Evolutionary conservation across 2,888 invertebrate genomes (phyloP).

Genomic region (Odontomyia ornata): DNA sequence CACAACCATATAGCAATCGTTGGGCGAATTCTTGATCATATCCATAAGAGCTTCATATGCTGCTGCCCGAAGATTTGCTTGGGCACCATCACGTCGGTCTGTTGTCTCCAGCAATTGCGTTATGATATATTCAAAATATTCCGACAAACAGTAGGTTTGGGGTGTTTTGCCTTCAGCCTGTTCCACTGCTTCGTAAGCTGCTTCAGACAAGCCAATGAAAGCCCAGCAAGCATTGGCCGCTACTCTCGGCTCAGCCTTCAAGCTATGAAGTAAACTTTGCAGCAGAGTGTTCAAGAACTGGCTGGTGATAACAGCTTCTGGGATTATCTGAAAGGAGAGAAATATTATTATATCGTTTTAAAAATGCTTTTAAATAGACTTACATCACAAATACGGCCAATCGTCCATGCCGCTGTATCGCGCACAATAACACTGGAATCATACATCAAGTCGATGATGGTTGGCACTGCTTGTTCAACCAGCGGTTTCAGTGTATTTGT

Average conservation of each 20-base stretch:
- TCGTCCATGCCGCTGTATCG: slow-evolving; percentile 98
- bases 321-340: slow-evolving; percentile 76
- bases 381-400: slow-evolving; percentile 95
- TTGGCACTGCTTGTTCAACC: slow-evolving; percentile 96
- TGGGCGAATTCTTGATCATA: slow-evolving; percentile 98
- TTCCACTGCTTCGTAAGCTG: slow-evolving; percentile 91
- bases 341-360: too few species aligned
- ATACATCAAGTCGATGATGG: slow-evolving; percentile 92
- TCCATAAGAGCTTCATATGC: slow-evolving; percentile 99
- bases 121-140: slow-evolving; percentile 93
- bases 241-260: slow-evolving; percentile 94
- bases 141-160: slow-evolving; percentile 91
- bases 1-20: slow-evolving; percentile 95
- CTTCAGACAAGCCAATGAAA: slow-evolving; percentile 94
- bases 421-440: slow-evolving; percentile 93
- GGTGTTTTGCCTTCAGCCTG: slow-evolving; percentile 72
- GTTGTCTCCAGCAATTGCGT: slow-evolving; percentile 92
- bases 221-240: slow-evolving; percentile 99
- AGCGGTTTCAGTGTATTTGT: slow-evolving; percentile 86
- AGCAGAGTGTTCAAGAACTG: slow-evolving; percentile 82
- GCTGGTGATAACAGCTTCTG: slow-evolving; percentile 92
- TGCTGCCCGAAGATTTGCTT: slow-evolving; percentile 93
- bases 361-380: too few species aligned
- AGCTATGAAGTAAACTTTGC: slow-evolving; percentile 83
- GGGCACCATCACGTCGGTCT: slow-evolving; percentile 91